Percentiles rank a stretch among this genome's conserved stretches.
Conservation (phyloP, 1,140 invertebrate species). For the Euglossa dilemma region DNA sequence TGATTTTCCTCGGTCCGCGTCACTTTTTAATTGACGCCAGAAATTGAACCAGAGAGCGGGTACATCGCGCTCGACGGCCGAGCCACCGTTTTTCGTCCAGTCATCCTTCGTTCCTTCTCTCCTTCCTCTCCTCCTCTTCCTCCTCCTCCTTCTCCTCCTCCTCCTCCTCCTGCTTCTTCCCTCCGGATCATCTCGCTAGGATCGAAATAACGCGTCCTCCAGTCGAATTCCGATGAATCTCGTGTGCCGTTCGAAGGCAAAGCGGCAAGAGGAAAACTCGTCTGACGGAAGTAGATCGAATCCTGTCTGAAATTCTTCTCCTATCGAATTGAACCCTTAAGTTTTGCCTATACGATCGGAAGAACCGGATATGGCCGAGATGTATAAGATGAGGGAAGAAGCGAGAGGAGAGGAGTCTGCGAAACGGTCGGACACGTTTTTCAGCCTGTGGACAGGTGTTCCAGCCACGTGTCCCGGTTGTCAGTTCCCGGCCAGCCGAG, state of each 20-base stretch:
- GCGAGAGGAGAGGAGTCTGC: neutral
- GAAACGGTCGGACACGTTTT: conserved; percentile 39
- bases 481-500: conserved; percentile 69
- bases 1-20: conserved; percentile 82
- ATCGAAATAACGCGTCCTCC: conserved; percentile 49
- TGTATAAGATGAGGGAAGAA: neutral
- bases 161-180: conserved; percentile 21
- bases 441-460: conserved; percentile 53
- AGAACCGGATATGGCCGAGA: too few species aligned
- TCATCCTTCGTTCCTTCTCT: conserved; percentile 70
- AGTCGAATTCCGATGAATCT: conserved; percentile 11
- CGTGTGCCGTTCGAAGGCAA: conserved; percentile 3
- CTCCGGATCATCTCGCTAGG: conserved; percentile 67
- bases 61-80: conserved; percentile 48
- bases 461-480: conserved; percentile 61
- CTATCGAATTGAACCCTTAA: too few species aligned
- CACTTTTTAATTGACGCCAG: conserved; percentile 83
- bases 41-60: conserved; percentile 77
- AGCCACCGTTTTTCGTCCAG: conserved; percentile 70
- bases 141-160: conserved; percentile 23
- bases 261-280: conserved; percentile 27
- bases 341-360: too few species aligned
- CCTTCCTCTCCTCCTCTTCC: neutral
- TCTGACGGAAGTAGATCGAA: neutral
- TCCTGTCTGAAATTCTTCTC: too few species aligned